Conservation (phyloP, 2,888 invertebrate genomes). For the Tenthredo amoena region DNA sequence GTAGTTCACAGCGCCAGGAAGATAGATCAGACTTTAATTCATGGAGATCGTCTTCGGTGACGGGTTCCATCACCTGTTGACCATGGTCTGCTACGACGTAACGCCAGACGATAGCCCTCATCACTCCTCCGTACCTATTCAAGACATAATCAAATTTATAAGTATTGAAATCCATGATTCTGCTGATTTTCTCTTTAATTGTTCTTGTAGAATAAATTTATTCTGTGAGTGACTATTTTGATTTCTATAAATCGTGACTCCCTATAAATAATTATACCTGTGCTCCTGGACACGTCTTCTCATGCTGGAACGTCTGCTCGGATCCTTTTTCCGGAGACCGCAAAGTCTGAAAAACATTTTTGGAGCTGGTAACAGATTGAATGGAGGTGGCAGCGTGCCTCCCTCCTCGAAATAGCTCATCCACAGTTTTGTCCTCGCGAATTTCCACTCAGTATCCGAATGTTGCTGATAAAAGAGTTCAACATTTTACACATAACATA, state of each 20-base stretch:
- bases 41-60: slow-evolving; percentile 96
- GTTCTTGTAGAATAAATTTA: neutral
- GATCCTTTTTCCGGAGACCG: slow-evolving; percentile 80
- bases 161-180: neutral
- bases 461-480: slow-evolving; percentile 84
- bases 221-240: neutral
- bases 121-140: slow-evolving; percentile 87
- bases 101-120: slow-evolving; percentile 94
- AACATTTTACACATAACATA: slow-evolving; percentile 22
- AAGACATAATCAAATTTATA: neutral
- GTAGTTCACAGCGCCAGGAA: slow-evolving; percentile 93
- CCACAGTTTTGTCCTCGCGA: slow-evolving; percentile 96
- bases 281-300: slow-evolving; percentile 65
- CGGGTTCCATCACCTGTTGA: slow-evolving; percentile 89
- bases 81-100: slow-evolving; percentile 94
- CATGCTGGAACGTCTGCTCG: slow-evolving; percentile 58
- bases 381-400: slow-evolving; percentile 94
- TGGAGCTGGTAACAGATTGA: slow-evolving; percentile 94
- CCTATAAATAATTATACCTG: slow-evolving; percentile 59
- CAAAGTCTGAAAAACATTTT: slow-evolving; percentile 87
- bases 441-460: slow-evolving; percentile 98
- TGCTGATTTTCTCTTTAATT: neutral
- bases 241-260: neutral
- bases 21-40: slow-evolving; percentile 97
- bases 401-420: slow-evolving; percentile 97